A percentile compares a stretch with the other conserved stretches of the same genome.
Evolutionary conservation across 2,888 invertebrate species (phyloP).

Genomic region (Alloscopus bannaensis): DNA sequence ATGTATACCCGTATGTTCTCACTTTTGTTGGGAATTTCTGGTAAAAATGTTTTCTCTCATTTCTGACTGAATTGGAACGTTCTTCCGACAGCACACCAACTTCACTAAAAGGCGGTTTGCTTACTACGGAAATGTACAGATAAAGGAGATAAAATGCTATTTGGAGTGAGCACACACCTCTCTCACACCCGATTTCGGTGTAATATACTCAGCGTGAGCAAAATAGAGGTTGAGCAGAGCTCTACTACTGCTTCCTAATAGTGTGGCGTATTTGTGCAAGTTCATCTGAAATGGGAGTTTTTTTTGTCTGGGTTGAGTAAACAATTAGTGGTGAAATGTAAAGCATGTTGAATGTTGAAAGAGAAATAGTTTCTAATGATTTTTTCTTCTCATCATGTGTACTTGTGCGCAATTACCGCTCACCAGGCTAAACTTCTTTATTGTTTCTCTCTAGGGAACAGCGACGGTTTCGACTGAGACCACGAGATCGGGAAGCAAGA

Average conservation of each 20-base stretch:
- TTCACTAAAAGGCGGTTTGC: too few species aligned
- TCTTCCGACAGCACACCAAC: neutral
- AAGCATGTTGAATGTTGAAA: slow-evolving; percentile 43
- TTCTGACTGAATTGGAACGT: neutral
- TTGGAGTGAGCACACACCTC: neutral
- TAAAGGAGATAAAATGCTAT: neutral
- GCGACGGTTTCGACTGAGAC: slow-evolving; percentile 70
- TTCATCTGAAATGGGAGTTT: slow-evolving; percentile 28
- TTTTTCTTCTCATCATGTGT: slow-evolving; percentile 1
- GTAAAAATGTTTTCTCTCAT: neutral
- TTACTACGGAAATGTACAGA: too few species aligned
- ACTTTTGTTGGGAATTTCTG: neutral
- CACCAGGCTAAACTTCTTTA: slow-evolving; percentile 37
- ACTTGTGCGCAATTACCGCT: slow-evolving; percentile 8
- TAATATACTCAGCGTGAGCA: too few species aligned
- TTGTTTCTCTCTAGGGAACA: slow-evolving; percentile 64
- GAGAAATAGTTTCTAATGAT: slow-evolving; percentile 44
- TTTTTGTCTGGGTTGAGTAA: slow-evolving; percentile 37
- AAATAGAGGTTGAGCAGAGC: too few species aligned
- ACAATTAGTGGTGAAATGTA: slow-evolving; percentile 57
- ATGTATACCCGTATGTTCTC: slow-evolving; percentile 10
- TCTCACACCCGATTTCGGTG: too few species aligned
- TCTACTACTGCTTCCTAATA: too few species aligned
- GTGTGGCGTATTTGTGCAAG: neutral
- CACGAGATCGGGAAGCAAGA: slow-evolving; percentile 70